phyloP scores from a whole-genome alignment of 1,140 invertebrate species.

The Ylistrum balloti region DNA sequence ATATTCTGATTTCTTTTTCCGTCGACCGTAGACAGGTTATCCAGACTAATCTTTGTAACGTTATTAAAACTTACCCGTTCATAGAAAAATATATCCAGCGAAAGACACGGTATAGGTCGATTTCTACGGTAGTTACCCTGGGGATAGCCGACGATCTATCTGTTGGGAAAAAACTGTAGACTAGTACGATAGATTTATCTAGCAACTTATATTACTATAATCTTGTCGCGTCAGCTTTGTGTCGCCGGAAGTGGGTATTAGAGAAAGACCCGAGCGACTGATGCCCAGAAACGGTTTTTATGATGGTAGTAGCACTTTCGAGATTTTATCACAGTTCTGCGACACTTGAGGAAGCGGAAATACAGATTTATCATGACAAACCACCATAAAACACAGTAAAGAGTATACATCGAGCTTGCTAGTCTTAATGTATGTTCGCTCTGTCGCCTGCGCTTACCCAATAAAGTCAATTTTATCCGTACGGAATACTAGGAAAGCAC shows the following conservation, averaged over 20 bases:
- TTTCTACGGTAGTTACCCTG: background rate
- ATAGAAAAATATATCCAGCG: no score
- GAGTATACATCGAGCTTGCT: background rate
- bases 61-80: no score
- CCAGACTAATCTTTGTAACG: no score
- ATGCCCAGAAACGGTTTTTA: background rate
- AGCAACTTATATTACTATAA: background rate
- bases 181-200: background rate
- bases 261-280: background rate
- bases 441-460: background rate
- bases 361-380: background rate
- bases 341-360: slow-evolving; percentile 1
- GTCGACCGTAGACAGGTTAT: no score
- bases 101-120: no score
- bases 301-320: background rate
- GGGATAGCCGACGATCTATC: background rate
- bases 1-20: no score
- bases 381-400: background rate
- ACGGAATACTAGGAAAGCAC: background rate
- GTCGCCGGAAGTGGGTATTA: background rate
- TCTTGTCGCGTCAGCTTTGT: background rate
- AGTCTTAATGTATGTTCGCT: background rate
- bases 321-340: background rate
- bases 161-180: background rate
- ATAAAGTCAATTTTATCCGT: background rate